A percentile compares a stretch with the other conserved stretches of the same genome.
Conservation (phyloP, 2,888 invertebrate species). For the Clusia tigrina region DNA sequence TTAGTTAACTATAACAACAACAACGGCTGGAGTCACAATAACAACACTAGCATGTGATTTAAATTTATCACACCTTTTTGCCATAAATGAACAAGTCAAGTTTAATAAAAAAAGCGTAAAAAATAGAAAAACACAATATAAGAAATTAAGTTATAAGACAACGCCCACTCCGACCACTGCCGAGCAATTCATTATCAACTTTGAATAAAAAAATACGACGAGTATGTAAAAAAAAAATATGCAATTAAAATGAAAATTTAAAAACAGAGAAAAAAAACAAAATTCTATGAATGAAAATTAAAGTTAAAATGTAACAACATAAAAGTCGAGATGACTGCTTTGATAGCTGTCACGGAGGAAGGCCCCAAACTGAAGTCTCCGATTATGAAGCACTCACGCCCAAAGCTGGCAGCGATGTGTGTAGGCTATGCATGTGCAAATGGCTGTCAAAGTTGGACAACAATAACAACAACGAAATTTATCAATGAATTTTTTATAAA, state of each 20-base stretch:
- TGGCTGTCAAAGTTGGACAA: conserved; percentile 7
- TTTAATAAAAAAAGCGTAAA: too few species aligned
- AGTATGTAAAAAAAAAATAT: neutral
- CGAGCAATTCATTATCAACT: neutral
- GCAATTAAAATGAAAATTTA: neutral
- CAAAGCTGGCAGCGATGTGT: neutral
- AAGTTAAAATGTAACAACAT: too few species aligned
- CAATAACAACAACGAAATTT: conserved; percentile 18
- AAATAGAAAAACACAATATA: too few species aligned
- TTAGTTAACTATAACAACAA: neutral
- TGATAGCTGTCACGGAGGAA: too few species aligned
- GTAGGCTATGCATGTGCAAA: neutral
- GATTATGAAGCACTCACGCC: neutral
- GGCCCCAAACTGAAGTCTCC: too few species aligned
- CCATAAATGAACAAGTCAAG: conserved; percentile 12
- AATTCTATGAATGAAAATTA: too few species aligned
- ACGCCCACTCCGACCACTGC: neutral
- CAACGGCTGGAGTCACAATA: neutral
- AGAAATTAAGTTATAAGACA: neutral
- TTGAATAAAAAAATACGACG: neutral
- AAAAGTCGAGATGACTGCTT: neutral
- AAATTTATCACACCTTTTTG: conserved; percentile 18
- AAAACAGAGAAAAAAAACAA: neutral
- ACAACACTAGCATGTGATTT: neutral
- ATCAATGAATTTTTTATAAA: conserved; percentile 19